Conservation (phyloP, 2,888 invertebrate genomes). For the Eupithecia subfuscata region DNA sequence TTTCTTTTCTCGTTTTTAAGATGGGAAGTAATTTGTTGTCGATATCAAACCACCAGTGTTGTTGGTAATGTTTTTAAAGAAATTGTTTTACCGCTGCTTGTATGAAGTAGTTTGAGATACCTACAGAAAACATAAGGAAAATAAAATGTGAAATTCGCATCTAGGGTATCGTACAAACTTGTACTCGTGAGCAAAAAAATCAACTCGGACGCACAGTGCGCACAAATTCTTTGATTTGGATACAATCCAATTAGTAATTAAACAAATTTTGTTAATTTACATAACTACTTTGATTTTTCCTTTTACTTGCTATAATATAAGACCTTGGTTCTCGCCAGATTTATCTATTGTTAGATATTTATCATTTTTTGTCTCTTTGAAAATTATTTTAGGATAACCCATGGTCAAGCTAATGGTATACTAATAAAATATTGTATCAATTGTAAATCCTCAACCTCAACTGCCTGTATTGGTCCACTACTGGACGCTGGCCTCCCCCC, state of each 20-base stretch:
- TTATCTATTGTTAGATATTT: neutral
- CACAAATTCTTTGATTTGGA: neutral
- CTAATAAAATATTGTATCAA: neutral
- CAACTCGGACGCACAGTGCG: neutral
- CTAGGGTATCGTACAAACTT: no score
- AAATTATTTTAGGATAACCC: neutral
- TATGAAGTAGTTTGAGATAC: no score
- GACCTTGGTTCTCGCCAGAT: neutral
- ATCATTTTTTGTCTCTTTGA: neutral
- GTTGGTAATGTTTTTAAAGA: neutral
- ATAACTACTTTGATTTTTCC: no score
- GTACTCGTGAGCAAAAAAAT: neutral
- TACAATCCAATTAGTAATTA: no score
- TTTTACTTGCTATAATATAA: neutral
- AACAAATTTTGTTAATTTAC: no score
- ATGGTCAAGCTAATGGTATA: no score
- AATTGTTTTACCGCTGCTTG: no score
- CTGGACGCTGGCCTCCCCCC: no score
- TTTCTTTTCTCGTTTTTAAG: neutral
- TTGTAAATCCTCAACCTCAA: no score
- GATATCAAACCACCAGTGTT: neutral
- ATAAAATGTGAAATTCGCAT: neutral
- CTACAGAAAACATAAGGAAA: no score
- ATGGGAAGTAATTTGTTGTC: conserved; percentile 10
- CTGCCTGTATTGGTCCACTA: no score